phyloP scores from a whole-genome alignment of 2,113 vertebrate genomes.

The Mohoua ochrocephala region DNA sequence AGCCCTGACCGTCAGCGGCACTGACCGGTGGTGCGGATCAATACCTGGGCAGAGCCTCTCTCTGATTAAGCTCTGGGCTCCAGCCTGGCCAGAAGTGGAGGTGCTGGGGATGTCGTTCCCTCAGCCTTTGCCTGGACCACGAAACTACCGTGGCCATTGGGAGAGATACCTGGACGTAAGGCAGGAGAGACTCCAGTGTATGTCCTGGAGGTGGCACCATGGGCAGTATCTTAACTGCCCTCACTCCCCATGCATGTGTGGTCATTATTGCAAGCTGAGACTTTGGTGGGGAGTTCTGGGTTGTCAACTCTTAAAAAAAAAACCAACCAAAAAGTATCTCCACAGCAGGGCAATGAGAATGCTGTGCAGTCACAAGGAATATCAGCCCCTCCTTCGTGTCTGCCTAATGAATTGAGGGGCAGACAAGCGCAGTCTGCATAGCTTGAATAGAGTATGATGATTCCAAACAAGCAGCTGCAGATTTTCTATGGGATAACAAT shows the following conservation, averaged over 20 bases:
- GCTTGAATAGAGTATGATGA: neutral
- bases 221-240: neutral
- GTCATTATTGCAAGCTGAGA: neutral
- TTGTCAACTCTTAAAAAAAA: neutral
- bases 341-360: neutral
- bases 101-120: neutral
- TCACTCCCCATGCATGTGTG: fast-evolving
- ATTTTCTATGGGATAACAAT: neutral
- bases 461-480: neutral
- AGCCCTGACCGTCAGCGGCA: neutral
- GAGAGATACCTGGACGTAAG: neutral
- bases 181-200: neutral
- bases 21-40: neutral
- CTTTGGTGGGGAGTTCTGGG: neutral
- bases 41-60: neutral
- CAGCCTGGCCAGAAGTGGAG: neutral
- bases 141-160: neutral
- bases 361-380: neutral
- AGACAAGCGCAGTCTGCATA: neutral
- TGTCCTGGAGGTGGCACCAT: neutral
- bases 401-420: neutral
- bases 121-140: neutral
- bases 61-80: neutral
- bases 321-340: neutral
- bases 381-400: fast-evolving